phyloP scores from a whole-genome alignment of 2,797 vertebrate species.

The Phoxinus dragarum region DNA sequence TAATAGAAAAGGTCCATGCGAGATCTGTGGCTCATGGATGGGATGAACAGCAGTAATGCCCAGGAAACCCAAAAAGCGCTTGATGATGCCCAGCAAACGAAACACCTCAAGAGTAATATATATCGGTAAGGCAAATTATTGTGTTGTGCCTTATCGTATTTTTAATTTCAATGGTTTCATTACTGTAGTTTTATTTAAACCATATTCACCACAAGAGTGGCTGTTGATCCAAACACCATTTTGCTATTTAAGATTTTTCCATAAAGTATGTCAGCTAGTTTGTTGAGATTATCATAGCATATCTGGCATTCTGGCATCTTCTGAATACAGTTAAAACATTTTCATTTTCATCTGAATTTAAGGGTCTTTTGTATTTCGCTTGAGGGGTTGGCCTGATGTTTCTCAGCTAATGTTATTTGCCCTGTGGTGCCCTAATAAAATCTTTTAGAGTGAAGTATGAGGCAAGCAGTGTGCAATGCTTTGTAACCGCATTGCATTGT shows the following conservation, averaged over 20 bases:
- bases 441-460: conserved; percentile 49
- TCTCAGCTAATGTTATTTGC: conserved; percentile 21
- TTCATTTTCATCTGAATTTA: not conserved
- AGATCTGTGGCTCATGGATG: conserved; percentile 96
- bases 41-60: conserved; percentile 81
- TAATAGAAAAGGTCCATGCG: conserved; percentile 90
- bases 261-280: no score
- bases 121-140: conserved; percentile 75
- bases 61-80: conserved; percentile 88
- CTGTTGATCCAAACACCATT: not conserved
- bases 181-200: not conserved
- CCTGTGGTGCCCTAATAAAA: conserved; percentile 30
- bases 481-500: conserved; percentile 22
- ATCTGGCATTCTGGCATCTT: not conserved
- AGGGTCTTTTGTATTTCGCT: conserved; percentile 8
- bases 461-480: conserved; percentile 52
- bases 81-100: conserved; percentile 84
- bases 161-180: not conserved
- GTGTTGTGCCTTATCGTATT: not conserved
- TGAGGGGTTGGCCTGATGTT: not conserved
- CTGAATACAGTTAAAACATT: not conserved
- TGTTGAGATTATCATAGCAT: not conserved
- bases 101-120: conserved; percentile 85
- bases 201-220: not conserved
- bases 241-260: not conserved